These are phyloP conservation scores for Drosophila simulans DNA, from an alignment of 1,140 invertebrate species.

Conservation along the genomic window DNA sequence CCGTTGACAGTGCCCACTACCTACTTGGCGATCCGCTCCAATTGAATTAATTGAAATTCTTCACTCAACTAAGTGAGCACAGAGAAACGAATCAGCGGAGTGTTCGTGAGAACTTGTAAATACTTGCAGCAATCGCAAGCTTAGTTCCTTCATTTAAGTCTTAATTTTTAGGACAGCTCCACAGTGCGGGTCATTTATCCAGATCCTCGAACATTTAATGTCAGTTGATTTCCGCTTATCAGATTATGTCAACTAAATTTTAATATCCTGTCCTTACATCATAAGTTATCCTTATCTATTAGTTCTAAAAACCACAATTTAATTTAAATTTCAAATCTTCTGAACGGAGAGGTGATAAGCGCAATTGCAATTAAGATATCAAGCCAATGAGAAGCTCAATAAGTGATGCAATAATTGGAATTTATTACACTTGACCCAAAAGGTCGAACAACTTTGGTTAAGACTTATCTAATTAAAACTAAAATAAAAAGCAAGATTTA, in stretches of 20 bases:
- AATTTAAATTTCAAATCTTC: background rate
- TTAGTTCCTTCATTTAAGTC: constrained; percentile 19
- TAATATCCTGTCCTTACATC: too few species aligned
- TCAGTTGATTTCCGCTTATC: too few species aligned
- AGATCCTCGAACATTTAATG: background rate
- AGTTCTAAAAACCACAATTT: too few species aligned
- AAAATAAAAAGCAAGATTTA: too few species aligned
- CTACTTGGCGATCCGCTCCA: constrained; percentile 55
- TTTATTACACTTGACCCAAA: constrained; percentile 5
- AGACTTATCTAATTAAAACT: too few species aligned
- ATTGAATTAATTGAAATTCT: constrained; percentile 83
- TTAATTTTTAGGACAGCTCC: constrained; percentile 30
- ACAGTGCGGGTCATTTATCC: constrained; percentile 5
- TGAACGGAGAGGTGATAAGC: background rate
- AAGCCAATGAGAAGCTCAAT: background rate
- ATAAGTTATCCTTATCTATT: too few species aligned
- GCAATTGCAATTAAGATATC: background rate
- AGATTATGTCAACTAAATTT: too few species aligned
- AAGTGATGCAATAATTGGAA: constrained; percentile 7
- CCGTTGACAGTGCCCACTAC: constrained; percentile 24
- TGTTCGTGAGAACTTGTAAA: constrained; percentile 40
- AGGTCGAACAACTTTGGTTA: background rate
- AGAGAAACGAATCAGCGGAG: constrained; percentile 36
- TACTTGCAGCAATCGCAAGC: constrained; percentile 33
- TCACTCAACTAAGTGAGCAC: constrained; percentile 66